A percentile compares a stretch with the other conserved stretches of the same genome.
Evolutionary conservation across 1,140 invertebrate genomes (phyloP).

Genomic region (Aphelinus certus): DNA sequence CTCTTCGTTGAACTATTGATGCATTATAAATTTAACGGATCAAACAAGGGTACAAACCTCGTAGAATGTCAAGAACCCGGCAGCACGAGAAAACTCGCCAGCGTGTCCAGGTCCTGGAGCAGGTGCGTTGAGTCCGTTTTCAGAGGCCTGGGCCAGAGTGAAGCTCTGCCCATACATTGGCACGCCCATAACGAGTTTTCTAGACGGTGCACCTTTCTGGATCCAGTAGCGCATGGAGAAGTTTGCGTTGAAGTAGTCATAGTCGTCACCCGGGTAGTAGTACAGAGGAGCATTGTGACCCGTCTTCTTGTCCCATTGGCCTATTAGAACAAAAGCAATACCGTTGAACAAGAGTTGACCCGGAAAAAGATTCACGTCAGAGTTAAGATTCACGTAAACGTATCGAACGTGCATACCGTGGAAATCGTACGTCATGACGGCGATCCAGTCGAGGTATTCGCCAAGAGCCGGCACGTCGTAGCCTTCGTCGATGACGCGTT

Average conservation of each 20-base stretch:
- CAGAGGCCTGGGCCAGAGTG: slow-evolving; percentile 69
- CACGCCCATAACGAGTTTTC: slow-evolving; percentile 84
- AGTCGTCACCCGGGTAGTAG: slow-evolving; percentile 73
- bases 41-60: slow-evolving; percentile 68
- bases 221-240: slow-evolving; percentile 86
- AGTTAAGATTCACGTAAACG: slow-evolving; percentile 56
- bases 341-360: no score
- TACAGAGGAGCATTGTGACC: slow-evolving; percentile 85
- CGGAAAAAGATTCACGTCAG: no score
- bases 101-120: slow-evolving; percentile 79
- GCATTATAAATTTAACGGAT: no score
- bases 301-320: slow-evolving; percentile 83
- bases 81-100: slow-evolving; percentile 80
- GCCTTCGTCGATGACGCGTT: slow-evolving; percentile 66
- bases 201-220: slow-evolving; percentile 75
- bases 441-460: slow-evolving; percentile 84
- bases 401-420: slow-evolving; percentile 57
- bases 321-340: background rate
- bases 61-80: slow-evolving; percentile 86
- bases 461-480: slow-evolving; percentile 80
- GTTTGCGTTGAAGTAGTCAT: slow-evolving; percentile 81
- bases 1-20: no score
- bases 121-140: slow-evolving; percentile 73
- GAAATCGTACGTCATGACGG: slow-evolving; percentile 88
- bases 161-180: slow-evolving; percentile 88